Conservation (phyloP, 1,140 invertebrate species). For the Helicoverpa zea region DNA sequence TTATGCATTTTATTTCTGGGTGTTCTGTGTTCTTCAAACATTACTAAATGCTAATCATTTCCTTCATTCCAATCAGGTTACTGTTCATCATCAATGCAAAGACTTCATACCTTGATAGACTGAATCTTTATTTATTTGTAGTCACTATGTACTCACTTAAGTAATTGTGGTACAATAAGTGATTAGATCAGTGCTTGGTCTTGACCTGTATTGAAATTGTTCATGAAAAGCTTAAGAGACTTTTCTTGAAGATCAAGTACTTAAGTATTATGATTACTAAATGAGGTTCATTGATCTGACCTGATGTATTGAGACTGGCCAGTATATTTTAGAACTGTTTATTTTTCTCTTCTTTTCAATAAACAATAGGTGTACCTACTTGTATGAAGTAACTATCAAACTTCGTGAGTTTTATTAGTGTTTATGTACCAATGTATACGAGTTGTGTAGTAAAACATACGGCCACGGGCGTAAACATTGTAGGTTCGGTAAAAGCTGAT, state of each 20-base stretch:
- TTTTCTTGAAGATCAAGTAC: too few relatives aligned
- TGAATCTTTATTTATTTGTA: neutral
- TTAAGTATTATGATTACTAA: neutral
- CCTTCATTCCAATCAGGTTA: neutral
- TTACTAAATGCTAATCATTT: neutral
- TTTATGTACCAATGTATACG: constrained; percentile 5
- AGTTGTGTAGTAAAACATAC: constrained; percentile 36
- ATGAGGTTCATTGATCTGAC: neutral
- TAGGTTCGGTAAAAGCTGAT: constrained; percentile 13
- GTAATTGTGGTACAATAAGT: too few relatives aligned
- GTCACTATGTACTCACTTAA: neutral
- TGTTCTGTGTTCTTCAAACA: neutral
- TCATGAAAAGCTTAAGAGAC: too few relatives aligned
- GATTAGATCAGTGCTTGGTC: too few relatives aligned
- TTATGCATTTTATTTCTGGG: neutral
- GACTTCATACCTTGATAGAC: too few relatives aligned
- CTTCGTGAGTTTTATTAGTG: constrained; percentile 10
- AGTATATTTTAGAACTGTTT: too few relatives aligned
- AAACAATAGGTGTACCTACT: neutral
- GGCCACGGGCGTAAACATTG: constrained; percentile 35
- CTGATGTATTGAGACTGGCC: neutral
- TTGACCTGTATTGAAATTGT: too few relatives aligned
- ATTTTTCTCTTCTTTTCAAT: too few relatives aligned
- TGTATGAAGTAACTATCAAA: neutral
- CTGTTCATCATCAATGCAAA: neutral